These are phyloP conservation scores for Sebastes fasciatus DNA, from an alignment of 2,113 vertebrate species.

Conservation along the genomic window DNA sequence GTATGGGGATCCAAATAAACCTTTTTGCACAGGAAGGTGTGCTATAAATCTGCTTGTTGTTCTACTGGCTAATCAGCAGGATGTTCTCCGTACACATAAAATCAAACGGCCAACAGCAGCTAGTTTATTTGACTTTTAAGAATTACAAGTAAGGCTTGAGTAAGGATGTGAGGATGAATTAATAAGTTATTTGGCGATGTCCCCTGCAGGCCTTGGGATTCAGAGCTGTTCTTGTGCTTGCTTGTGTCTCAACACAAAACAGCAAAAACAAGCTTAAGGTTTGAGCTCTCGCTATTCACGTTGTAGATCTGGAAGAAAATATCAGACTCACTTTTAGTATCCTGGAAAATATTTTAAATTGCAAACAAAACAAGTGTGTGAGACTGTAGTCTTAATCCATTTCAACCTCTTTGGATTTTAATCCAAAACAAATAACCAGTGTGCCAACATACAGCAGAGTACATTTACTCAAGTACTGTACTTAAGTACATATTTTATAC, in stretches of 20 bases:
- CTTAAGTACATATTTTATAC: not conserved
- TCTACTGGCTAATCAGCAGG: conserved; percentile 1
- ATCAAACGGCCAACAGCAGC: not conserved
- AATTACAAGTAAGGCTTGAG: conserved; percentile 22
- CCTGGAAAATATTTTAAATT: conserved; percentile 18
- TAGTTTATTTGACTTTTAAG: conserved; percentile 13
- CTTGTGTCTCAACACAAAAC: not conserved
- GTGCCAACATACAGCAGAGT: not conserved
- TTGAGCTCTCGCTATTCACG: conserved; percentile 6
- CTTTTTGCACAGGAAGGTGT: not conserved
- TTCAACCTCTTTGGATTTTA: conserved; percentile 10
- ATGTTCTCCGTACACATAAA: not conserved
- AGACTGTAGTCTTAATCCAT: conserved; percentile 10
- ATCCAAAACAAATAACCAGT: not conserved
- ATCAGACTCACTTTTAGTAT: conserved; percentile 8
- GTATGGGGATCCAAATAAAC: not conserved
- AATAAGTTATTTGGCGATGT: conserved; percentile 10
- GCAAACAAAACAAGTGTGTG: not conserved
- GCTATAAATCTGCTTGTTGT: not conserved
- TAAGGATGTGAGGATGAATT: not conserved
- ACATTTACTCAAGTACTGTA: not conserved
- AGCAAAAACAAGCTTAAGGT: conserved; percentile 17
- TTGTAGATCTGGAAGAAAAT: conserved; percentile 6
- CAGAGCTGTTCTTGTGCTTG: conserved; percentile 11
- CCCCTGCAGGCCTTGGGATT: conserved; percentile 13